Evolutionary conservation across 2,888 invertebrate species (phyloP), one percentile per base, ranked within the genome.

Genomic region (Conistra vaccinii): DNA sequence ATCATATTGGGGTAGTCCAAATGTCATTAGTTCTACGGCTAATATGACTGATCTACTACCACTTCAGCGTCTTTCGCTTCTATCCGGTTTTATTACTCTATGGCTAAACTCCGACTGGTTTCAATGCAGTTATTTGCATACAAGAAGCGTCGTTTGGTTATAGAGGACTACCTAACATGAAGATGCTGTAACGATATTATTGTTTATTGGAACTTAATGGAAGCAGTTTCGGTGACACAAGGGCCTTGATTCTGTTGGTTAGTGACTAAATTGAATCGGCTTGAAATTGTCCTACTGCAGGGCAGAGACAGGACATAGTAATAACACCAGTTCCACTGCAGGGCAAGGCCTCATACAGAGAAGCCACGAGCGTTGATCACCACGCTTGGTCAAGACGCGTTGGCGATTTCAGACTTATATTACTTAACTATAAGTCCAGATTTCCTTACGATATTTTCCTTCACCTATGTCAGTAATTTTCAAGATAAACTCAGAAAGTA

Each of bases 61-160:
- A 20, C 23, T 26, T 12, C 9, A 9, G 1, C 5, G 5, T 14
- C 1, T 4, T 12, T 58, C 57, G 3, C 12, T 9, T 74, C 57
- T 63, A 23, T n/a, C 23, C 1, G 0, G 1, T 17, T 29, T n/a
- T 2, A 0, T 5, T 23, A 75, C 29, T 76, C 76, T 70, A 39
- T 57, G 62, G 1, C 23, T 48, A 23, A 23, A 55, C 62, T 70
- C 32, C 17, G 26, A 70, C 39, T 63, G 26, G 65, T 53, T 71
- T 63, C 70, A 67, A 76, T 76, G 70, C 55, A 48, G 63, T 55
- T 81, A 80, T 80, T 80, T 81, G 82, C 82, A 80, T 81, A 67
- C 63, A 55, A 48, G 42, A 80, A 57, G 61, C 76, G 45, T 62
- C 45, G 39, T 62, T 76, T 58, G 74, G 51, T 60, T 39, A 58